Evolutionary conservation across 2,888 invertebrate species (phyloP), one percentile per base, ranked within the genome.

Genomic region (Megaustenia siamemsis): DNA sequence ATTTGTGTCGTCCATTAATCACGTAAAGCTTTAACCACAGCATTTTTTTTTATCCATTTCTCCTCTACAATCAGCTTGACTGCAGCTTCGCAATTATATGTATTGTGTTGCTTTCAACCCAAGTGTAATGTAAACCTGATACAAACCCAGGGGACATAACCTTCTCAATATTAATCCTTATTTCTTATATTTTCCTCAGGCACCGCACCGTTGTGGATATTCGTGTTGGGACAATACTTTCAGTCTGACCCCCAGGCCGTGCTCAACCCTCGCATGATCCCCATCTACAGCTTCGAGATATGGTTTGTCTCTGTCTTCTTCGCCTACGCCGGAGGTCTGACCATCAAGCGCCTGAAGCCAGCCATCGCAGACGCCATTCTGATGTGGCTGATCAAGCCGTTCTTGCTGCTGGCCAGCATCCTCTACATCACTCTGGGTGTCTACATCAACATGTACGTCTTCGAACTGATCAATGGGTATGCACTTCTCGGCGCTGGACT

Each of bases 381-480:
- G 43, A 93, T 89, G 82, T 94, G 94, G 94, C 86, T 93, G 81
- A 91, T 93, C 82, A 92, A 93, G 86, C 94, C 94, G 28, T 90
- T 93, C 83, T 89, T 93, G 73, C 90, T 94, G 63, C 90, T 94
- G 68, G 91, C 92, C 77, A 90, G 91, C 81, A 93, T 94, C 75
- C 89, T 94, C 71, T 93, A 93, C 87, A 91, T 93, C 84, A 94
- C 93, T 18, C 89, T 94, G 15, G 94, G 94, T 78, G 91, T 93
- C 66, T 93, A 94, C 88, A 93, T 93, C 86, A 94, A 94, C 88
- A 92, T 93, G 90, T 93, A 93, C 85, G 91, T 93, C 84, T 93
- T 93, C 87, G 90, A 92, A 79, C 87, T 89, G 73, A 88, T 92
- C 38, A 90, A 92, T 82, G 87, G 88, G 28, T 89, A 88, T 86